phyloP scores from a whole-genome alignment of 2,113 vertebrate genomes.

The Donacobius atricapilla region DNA sequence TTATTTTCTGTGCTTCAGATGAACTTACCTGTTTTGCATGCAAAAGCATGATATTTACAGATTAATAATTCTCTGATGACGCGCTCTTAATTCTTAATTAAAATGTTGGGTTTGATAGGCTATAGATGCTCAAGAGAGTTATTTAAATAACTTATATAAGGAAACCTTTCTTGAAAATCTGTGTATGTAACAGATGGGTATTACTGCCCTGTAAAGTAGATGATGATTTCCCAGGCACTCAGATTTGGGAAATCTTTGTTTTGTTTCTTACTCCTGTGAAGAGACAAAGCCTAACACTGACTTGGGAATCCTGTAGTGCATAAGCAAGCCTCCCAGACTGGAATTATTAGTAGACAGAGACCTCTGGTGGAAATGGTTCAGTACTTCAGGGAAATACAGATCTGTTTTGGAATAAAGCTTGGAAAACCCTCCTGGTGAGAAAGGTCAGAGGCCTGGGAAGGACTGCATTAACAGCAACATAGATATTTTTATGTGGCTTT shows the following conservation, averaged over 20 bases:
- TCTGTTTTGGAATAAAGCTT: neutral
- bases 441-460: neutral
- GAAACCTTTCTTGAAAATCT: neutral
- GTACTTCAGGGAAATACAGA: slow-evolving; percentile 16
- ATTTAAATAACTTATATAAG: neutral
- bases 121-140: neutral
- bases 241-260: neutral
- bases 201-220: neutral
- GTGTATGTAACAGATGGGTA: neutral
- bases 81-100: neutral
- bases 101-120: neutral
- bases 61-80: neutral
- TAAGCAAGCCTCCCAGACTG: neutral
- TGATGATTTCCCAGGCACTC: neutral
- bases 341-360: slow-evolving; percentile 59
- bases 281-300: neutral
- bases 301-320: neutral
- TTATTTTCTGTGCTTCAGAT: neutral
- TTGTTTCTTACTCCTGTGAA: neutral
- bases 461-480: neutral
- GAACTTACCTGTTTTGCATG: neutral
- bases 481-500: neutral
- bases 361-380: slow-evolving; percentile 57
- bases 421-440: neutral
- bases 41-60: neutral